Base-by-base conservation (phyloP, 1,140 invertebrate species). In the Maconellicoccus hirsutus region DNA sequence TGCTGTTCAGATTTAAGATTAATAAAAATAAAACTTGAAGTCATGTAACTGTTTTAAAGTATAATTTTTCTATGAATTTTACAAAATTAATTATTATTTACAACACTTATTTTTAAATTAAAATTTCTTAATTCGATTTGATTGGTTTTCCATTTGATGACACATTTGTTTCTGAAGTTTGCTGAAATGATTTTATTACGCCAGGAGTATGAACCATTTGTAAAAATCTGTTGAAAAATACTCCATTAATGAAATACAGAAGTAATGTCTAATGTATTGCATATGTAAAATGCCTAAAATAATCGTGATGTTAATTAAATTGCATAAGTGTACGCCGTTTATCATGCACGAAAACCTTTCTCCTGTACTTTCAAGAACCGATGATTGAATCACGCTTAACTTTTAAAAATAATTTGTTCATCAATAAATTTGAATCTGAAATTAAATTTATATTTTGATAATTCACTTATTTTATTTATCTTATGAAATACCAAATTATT, bases 151-250 rank as follows among this genome's bases (percentile, higher is more conserved):
- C 61, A 66, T 66, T 66, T 16, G 61, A 66, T 25, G 61, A 66
- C 19, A 26, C 59, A 1, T 72, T 70, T 0, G 70, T 33, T 14
- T 61, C 59, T 14, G 71, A 42, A 21, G 38, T 33, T 38, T 59
- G 69, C 29, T 74, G 73, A 26, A 74, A 74, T 19, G 73, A 74
- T 39, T 74, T 74, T 6, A 74, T 74, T 16, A 74, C 73, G 16
- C 73, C 73, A 12, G 73, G 73, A 16, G 73, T 73, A 38, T 74
- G 52, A 4, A 74, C 73, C 73, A 74, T 74, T 72, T 74, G 73
- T 19, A 74, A 70, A 59, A 74, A 74, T 22, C 73, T 74, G 59
- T 19, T 7, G 10, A 66, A 23, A 66, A 66, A 66, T 16, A n/a
- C n/a, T n/a, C n/a, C n/a, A n/a, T n/a, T n/a, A 66, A 10, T 19